phyloP scores from a whole-genome alignment of 2,888 invertebrate species.

The Drosophila lacicola region DNA sequence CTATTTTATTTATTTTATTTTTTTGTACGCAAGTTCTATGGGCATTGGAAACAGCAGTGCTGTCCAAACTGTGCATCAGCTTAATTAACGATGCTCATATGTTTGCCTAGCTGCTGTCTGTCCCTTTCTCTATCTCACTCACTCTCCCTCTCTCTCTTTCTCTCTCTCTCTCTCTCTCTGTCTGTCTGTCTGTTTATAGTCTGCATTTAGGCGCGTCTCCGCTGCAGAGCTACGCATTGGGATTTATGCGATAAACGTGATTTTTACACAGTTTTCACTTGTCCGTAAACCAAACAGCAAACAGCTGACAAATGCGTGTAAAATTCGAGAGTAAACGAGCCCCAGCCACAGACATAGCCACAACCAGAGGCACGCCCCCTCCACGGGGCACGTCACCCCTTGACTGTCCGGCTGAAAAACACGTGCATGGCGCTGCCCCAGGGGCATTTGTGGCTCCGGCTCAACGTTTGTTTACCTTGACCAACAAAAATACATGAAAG shows the following conservation, averaged over 20 bases:
- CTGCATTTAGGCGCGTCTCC: conserved; percentile 38
- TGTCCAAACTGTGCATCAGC: conserved; percentile 18
- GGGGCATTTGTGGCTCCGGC: conserved; percentile 32
- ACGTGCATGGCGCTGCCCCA: conserved; percentile 45
- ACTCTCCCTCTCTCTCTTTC: not conserved
- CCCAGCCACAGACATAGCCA: conserved; percentile 12
- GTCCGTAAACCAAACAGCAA: conserved; percentile 26
- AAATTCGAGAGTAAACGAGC: conserved; percentile 11
- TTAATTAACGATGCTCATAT: conserved; percentile 43
- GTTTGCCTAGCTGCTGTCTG: not conserved
- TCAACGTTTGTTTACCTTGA: conserved; percentile 60
- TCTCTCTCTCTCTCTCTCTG: not conserved
- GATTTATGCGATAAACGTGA: conserved; percentile 69
- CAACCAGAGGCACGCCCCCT: not conserved
- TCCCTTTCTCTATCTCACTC: not conserved
- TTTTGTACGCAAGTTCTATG: conserved; percentile 10
- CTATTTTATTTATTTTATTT: not conserved
- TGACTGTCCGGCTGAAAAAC: conserved; percentile 12
- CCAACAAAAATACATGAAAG: conserved; percentile 56
- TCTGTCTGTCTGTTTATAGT: conserved; percentile 22
- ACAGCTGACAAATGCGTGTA: conserved; percentile 16
- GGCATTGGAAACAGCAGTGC: conserved; percentile 1
- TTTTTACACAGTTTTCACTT: conserved; percentile 56
- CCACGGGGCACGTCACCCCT: not conserved
- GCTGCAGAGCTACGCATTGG: conserved; percentile 30